Evolutionary conservation across 2,797 vertebrate genomes (phyloP).

Genomic region (Falco peregrinus): DNA sequence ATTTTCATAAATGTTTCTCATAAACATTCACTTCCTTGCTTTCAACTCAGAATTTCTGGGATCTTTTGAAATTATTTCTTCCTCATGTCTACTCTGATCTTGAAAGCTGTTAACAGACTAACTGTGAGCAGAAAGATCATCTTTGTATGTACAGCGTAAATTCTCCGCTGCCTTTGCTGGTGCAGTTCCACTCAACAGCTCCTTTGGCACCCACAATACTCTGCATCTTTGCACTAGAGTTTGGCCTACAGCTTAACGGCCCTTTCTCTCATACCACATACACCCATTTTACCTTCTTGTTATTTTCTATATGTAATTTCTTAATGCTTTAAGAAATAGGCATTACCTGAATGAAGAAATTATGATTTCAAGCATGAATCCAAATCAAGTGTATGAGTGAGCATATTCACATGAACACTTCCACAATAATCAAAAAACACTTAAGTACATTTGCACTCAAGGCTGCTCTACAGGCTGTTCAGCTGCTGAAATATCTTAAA

Average conservation of each 20-base stretch:
- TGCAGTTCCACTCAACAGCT: background rate
- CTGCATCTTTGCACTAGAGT: background rate
- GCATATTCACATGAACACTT: background rate
- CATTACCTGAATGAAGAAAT: background rate
- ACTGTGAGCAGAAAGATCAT: slow-evolving; percentile 34
- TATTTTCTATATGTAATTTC: background rate
- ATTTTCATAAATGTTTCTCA: slow-evolving; percentile 37
- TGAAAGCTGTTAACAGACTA: slow-evolving; percentile 51
- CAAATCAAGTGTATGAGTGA: background rate
- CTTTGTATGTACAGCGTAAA: background rate
- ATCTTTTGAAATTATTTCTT: slow-evolving; percentile 52
- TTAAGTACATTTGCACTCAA: background rate
- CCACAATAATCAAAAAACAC: background rate
- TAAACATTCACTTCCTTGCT: slow-evolving; percentile 32
- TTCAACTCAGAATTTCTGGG: slow-evolving; percentile 24
- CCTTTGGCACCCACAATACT: background rate
- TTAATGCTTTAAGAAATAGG: background rate
- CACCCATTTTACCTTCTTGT: background rate
- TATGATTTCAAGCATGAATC: background rate
- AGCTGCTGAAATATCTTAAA: slow-evolving; percentile 15
- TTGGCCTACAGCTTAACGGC: background rate
- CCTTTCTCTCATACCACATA: background rate
- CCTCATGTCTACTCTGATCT: slow-evolving; percentile 35
- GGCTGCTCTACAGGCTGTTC: background rate
- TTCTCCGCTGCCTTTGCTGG: slow-evolving; percentile 3